Evolutionary conservation across 1,140 invertebrate species (phyloP).

Genomic region (Pogonomyrmex barbatus): DNA sequence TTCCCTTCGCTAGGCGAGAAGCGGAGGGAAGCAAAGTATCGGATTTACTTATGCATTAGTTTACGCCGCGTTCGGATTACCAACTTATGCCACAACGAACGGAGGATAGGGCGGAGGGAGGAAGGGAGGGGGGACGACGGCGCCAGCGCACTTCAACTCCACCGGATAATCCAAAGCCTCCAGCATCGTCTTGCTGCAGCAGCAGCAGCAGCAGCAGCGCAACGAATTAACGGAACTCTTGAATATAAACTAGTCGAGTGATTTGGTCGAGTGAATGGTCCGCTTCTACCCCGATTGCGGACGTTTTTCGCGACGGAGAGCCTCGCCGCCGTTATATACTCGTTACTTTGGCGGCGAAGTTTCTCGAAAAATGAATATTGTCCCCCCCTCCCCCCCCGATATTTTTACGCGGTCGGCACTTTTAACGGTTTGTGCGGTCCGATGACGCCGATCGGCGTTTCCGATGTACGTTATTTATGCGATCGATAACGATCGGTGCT

Average conservation of each 20-base stretch:
- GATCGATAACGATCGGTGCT: constrained; percentile 17
- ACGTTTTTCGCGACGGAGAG: constrained; percentile 30
- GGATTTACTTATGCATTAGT: constrained; percentile 80
- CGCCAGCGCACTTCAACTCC: constrained; percentile 13
- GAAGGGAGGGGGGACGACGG: neutral
- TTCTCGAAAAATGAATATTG: constrained; percentile 61
- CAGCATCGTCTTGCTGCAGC: constrained; percentile 6
- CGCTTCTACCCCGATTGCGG: neutral
- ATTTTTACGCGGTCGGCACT: constrained; percentile 32
- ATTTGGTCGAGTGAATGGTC: constrained; percentile 1
- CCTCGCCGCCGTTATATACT: constrained; percentile 17
- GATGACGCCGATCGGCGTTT: constrained; percentile 27
- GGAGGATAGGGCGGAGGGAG: too few relatives aligned
- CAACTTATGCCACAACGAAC: constrained; percentile 35
- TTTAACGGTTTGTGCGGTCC: constrained; percentile 27
- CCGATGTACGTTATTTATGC: constrained; percentile 29
- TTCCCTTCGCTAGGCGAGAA: neutral
- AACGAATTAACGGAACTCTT: constrained; percentile 66
- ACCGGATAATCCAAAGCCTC: constrained; percentile 42
- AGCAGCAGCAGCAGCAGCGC: neutral
- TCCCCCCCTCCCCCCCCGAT: constrained; percentile 3
- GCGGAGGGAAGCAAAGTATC: constrained; percentile 57
- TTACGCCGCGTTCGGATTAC: constrained; percentile 71
- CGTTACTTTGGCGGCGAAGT: constrained; percentile 55
- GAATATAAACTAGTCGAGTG: constrained; percentile 65